Percentiles rank a stretch among this genome's conserved stretches.
Conservation (phyloP, 2,113 vertebrate species). For the Leucopsar rothschildi region DNA sequence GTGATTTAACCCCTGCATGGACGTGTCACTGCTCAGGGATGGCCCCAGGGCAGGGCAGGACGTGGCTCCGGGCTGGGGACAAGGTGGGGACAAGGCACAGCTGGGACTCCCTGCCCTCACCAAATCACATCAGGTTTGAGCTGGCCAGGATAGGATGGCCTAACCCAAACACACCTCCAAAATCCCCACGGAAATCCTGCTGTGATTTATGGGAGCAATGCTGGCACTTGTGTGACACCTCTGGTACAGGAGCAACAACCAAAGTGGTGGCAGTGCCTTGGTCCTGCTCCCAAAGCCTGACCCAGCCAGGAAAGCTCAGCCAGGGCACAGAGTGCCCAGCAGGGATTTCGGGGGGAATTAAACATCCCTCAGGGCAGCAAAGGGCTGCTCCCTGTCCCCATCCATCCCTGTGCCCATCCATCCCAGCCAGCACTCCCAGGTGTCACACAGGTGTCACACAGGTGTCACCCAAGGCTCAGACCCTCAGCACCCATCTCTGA, state of each 20-base stretch:
- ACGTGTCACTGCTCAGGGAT: neutral
- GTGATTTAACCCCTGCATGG: neutral
- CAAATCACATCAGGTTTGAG: no score
- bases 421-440: neutral
- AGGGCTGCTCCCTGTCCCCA: no score
- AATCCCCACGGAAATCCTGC: rapidly evolving
- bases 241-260: neutral
- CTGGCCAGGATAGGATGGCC: neutral
- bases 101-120: neutral
- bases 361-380: neutral
- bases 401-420: neutral
- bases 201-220: no score
- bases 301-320: neutral
- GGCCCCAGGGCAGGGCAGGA: neutral
- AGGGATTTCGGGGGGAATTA: neutral
- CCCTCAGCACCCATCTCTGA: neutral
- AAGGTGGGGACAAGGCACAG: neutral
- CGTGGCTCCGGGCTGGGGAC: neutral
- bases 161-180: neutral
- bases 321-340: neutral
- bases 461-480: neutral
- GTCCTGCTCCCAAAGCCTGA: neutral
- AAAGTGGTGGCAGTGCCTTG: no score
- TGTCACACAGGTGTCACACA: neutral
- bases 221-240: rapidly evolving